Base-by-base conservation (phyloP, 2,888 invertebrate genomes). In the Drosophila hamatofila region DNA sequence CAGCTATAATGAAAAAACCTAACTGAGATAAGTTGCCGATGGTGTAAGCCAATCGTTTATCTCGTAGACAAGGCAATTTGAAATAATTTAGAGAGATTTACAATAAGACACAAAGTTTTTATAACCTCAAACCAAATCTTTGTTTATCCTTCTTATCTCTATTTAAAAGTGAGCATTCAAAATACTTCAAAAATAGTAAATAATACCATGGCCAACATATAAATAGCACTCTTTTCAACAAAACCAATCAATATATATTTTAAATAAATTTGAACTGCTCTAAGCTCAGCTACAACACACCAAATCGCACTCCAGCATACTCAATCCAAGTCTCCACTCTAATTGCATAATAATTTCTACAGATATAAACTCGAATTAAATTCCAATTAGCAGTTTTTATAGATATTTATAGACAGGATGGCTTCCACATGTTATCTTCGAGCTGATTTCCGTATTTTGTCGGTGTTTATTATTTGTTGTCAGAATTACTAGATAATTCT, bases 351-450 rank as follows among this genome's bases (percentile, higher is more conserved):
- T 54, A 18, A 33, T 54, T 54, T 12, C 25, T 7, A 16, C 14
- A 27, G 27, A 18, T 51, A 23, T 16, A 21, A 41, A 48, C 11
- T 7, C 4, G 21, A 70, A 68, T 68, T 42, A 60, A 70, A 55
- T 60, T 39, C 23, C 23, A 55, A 27, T 68, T 54, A 54, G 27
- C 18, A 35, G 27, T 41, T 48, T 42, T 59, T 51, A 48, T 21
- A 35, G 39, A 21, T 21, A 11, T 58, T 9, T 33, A n/a, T 25
- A 30, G 12, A 66, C 56, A 49, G 67, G 67, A 67, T 39, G 58
- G 21, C 49, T 69, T 59, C 68, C 68, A 66, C 41, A 48, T 66
- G 27, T n/a, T 44, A 58, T 46, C 30, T 67, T 35, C n/a, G n/a
- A 41, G 18, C 18, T 42, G 41, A 41, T 54, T 69, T 59, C 68